Evolutionary conservation across 2,797 vertebrate genomes (phyloP).

Genomic region (Cuniculus paca): DNA sequence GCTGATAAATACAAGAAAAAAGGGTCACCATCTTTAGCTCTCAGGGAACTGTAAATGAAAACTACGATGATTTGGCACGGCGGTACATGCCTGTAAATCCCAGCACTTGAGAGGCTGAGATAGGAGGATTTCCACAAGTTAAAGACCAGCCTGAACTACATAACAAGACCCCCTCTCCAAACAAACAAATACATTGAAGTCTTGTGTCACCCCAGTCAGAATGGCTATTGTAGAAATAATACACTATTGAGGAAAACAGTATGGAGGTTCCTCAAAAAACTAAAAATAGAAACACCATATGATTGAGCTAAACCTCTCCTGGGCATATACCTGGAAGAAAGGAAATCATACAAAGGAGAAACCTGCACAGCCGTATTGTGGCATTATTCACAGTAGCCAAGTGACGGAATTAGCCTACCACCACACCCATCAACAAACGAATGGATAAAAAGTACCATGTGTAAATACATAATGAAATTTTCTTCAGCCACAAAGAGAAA

Average conservation of each 20-base stretch:
- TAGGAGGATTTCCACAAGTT: background rate
- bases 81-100: background rate
- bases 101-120: background rate
- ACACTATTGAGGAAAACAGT: background rate
- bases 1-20: background rate
- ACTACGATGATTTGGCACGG: background rate
- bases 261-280: background rate
- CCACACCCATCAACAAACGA: background rate
- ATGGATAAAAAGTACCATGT: background rate
- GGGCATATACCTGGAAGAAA: background rate
- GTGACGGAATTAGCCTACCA: background rate
- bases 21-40: background rate
- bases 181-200: background rate
- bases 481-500: background rate
- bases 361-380: background rate
- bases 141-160: background rate
- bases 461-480: background rate
- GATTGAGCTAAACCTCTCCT: background rate
- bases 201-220: background rate
- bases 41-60: background rate
- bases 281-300: background rate
- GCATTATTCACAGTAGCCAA: background rate
- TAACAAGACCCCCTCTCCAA: background rate
- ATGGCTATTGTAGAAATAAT: background rate
- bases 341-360: background rate